Evolutionary conservation across 2,113 vertebrate species (phyloP).

Genomic region (Macroglossus sobrinus): DNA sequence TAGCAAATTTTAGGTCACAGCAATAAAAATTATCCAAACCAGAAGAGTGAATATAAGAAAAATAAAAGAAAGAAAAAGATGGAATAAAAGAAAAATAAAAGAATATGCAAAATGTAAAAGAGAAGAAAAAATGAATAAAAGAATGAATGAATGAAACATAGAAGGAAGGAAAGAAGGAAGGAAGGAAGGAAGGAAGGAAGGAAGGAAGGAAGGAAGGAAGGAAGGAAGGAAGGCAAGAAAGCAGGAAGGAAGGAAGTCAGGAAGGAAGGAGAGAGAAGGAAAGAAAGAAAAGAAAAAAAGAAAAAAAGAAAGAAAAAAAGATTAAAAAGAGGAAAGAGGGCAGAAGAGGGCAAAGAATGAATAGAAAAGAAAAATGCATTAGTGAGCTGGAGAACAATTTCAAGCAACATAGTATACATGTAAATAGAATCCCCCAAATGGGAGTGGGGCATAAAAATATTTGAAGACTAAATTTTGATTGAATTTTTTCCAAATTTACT

Average conservation of each 20-base stretch:
- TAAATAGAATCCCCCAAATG: not conserved
- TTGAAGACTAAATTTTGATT: not conserved
- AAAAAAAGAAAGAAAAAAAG: not conserved
- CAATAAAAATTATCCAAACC: not conserved
- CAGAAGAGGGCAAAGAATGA: not conserved
- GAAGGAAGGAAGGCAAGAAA: not conserved
- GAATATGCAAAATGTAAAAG: not conserved
- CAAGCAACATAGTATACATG: not conserved
- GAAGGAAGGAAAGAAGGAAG: not conserved
- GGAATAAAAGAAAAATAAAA: not conserved
- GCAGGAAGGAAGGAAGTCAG: no score
- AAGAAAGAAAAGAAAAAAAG: no score
- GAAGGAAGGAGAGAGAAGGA: fast-evolving
- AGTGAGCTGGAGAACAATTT: not conserved
- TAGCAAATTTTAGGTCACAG: not conserved
- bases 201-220: no score
- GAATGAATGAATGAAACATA: not conserved
- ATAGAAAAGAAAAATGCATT: not conserved
- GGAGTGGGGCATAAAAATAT: not conserved
- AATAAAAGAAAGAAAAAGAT: not conserved
- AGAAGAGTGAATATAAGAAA: not conserved
- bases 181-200: not conserved
- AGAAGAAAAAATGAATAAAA: not conserved
- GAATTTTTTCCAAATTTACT: not conserved
- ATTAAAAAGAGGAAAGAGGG: not conserved